phyloP scores from a whole-genome alignment of 1,140 invertebrate species.

The Agraylea sexmaculata region DNA sequence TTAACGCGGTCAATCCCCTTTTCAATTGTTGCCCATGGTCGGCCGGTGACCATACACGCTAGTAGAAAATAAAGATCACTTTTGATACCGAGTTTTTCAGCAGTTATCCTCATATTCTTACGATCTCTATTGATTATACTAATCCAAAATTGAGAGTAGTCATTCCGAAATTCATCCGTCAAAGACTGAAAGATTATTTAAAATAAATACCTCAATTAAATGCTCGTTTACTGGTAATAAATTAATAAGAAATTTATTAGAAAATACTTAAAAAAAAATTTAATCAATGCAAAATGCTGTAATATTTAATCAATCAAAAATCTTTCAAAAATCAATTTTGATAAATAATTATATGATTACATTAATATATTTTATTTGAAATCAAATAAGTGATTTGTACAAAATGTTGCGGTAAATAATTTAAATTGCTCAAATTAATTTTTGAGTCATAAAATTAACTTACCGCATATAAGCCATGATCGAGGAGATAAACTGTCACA shows the following conservation, averaged over 20 bases:
- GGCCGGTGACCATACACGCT: conserved; percentile 89
- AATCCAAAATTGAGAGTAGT: conserved; percentile 92
- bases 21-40: conserved; percentile 83
- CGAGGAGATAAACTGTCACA: conserved; percentile 74
- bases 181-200: conserved; percentile 72
- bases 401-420: too few relatives aligned
- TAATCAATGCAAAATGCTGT: too few relatives aligned
- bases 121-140: conserved; percentile 77
- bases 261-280: too few relatives aligned
- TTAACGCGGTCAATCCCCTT: conserved; percentile 68
- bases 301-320: too few relatives aligned
- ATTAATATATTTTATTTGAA: too few relatives aligned
- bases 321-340: too few relatives aligned
- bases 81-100: conserved; percentile 66
- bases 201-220: too few relatives aligned
- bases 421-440: too few relatives aligned
- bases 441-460: conserved; percentile 31
- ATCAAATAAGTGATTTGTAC: too few relatives aligned
- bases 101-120: conserved; percentile 64
- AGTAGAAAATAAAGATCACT: conserved; percentile 79
- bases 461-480: conserved; percentile 96
- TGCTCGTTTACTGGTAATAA: too few relatives aligned
- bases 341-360: too few relatives aligned
- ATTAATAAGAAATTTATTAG: too few relatives aligned
- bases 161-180: conserved; percentile 74